Evolutionary conservation across 2,888 invertebrate genomes (phyloP), one percentile per base, ranked within the genome.

Genomic region (Melikaiella ostensackeni): DNA sequence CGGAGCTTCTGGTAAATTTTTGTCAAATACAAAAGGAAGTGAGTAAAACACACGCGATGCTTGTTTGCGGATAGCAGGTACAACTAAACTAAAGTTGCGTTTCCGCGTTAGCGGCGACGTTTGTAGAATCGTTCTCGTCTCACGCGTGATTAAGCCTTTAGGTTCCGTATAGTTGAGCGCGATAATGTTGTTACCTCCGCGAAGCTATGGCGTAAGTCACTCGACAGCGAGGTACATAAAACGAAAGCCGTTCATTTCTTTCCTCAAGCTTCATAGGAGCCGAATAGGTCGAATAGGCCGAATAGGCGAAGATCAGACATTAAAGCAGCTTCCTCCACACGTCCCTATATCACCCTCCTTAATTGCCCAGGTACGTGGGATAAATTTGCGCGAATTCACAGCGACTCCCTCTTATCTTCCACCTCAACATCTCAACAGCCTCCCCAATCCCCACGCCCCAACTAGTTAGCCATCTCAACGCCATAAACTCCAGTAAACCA

Each of bases 301-400:
- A 66, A 79, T 78, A 75, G 75, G 42, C 57, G 13, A 57, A 66
- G 75, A 38, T 73, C 77, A 62, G 59, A n/a, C 59, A 75, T 50
- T 57, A 38, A 50, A 70, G 79, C 70, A 81, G 78, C 74, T 61
- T 64, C 59, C 73, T 74, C 79, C 74, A 74, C 77, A 80, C 78
- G 80, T 77, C 79, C 82, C 82, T 87, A 86, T 87, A 87, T 86
- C 87, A 86, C 83, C 76, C 76, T 79, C 80, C 83, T 85, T 87
- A 85, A 87, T 87, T 86, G 83, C 84, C 79, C 76, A 21, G 24
- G 57, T 63, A 33, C 62, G 42, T 24, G 16, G 66, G 81, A 84
- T 86, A 84, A 85, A 83, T 86, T 83, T 77, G 75, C 83, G 74
- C 63, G 79, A 80, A 84, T 83, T 84, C 80, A 83, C 84, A 78